Base-by-base conservation (phyloP, 2,888 invertebrate species). In the Catocala nupta region DNA sequence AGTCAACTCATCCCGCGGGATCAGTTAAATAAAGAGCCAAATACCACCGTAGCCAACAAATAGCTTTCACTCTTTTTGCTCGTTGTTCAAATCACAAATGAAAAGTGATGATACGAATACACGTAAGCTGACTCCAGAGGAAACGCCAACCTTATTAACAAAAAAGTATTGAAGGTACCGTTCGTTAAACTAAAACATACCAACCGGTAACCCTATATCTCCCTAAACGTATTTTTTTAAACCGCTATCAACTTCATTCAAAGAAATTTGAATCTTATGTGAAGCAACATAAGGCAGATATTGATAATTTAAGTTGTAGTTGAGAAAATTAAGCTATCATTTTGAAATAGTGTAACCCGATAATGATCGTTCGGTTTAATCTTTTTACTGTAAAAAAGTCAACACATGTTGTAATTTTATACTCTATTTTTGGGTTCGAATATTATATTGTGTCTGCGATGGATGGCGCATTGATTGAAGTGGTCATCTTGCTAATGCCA, bases 291-390 rank as follows among this genome's bases (percentile, higher is more conserved):
- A 81, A 59, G 63, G 75, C 66, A 75, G 4, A 69, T 56, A 77
- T 77, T 84, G 25, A 25, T 25, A 39, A 39, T 9, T 39, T 39
- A 1, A 9, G 9, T 39, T 7, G 2, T 9, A 45, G 36, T 65
- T 62, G 12, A 25, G 25, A 63, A 84, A 86, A 87, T 87, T 82
- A 84, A 89, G 82, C 80, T 84, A 86, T 86, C 84, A 82, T 77
- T 80, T 82, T 84, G 60, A 72, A 82, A 81, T 71, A 72, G 69
- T 84, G 91, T 81, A 89, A 92, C 79, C 58, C 67, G 84, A 92
- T 88, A 88, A 85, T 82, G 82, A 68, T 71, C 68, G 78, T 83
- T 83, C 65, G 78, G 81, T 81, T 81, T 73, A 70, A 71, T 68
- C 52, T 73, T 81, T 85, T 88, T 81, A 63, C 71, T 75, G 16